Evolutionary conservation across 2,888 invertebrate genomes (phyloP), one percentile per base, ranked within the genome.

Genomic region (Adela reaumurella): DNA sequence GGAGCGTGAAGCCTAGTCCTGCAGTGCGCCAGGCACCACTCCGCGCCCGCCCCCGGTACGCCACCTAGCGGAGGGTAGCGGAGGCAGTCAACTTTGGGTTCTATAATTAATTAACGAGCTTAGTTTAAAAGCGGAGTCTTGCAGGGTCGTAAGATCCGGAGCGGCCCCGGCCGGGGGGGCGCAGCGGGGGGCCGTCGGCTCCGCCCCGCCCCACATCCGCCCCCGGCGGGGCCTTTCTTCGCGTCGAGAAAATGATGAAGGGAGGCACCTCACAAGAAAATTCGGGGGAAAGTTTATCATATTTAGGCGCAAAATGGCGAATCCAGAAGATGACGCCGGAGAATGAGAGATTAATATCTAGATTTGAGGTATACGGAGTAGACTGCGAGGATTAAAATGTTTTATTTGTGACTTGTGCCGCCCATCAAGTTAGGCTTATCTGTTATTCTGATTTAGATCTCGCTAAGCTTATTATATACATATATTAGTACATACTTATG

Each of bases 61-160:
- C 24, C 24, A 8, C 24, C 24, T n/a, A n/a, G 24, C 24, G 24
- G 4, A 35, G 35, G 35, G 35, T 35, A 14, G 35, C 24, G 35
- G 8, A 35, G 35, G 65, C 63, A 68, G 70, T 64, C 74, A 74
- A 74, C 76, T 77, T 73, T 70, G 68, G 49, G 48, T 52, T 51
- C 74, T 73, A 74, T 80, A 80, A 80, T 80, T 80, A 80, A 80
- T 80, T 80, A 80, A 79, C 79, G 77, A 77, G 79, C 79, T 80
- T 79, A 80, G 78, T 79, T 79, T 78, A 78, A 79, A 79, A 79
- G 78, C 47, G 42, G 47, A 41, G 49, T 45, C 43, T 35, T 17
- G 51, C 77, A 74, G 78, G 77, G 77, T 71, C 71, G 73, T 77
- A 77, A 77, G 76, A 72, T 76, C 70, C 67, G 70, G 49, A 48